phyloP scores from a whole-genome alignment of 2,888 invertebrate genomes.

The Macrosoma leucophasiata region DNA sequence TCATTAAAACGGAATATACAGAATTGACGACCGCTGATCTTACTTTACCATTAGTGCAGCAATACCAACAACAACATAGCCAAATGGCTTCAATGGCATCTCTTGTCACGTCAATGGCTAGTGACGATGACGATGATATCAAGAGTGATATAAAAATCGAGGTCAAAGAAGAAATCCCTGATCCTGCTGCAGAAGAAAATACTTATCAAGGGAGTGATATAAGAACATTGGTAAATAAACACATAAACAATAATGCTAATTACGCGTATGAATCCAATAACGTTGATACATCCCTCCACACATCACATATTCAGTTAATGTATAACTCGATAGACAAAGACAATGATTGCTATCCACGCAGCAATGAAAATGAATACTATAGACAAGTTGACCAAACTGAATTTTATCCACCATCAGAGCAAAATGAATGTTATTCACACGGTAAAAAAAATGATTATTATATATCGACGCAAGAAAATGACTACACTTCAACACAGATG shows the following conservation, averaged over 20 bases:
- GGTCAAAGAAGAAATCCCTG: constrained; percentile 44
- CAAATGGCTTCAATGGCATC: constrained; percentile 32
- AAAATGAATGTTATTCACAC: too few relatives aligned
- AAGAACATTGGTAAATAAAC: constrained; percentile 27
- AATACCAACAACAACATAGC: constrained; percentile 47
- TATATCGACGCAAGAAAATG: too few relatives aligned
- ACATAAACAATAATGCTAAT: constrained; percentile 33
- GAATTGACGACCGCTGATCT: constrained; percentile 65
- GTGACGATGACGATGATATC: too few relatives aligned
- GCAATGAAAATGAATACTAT: too few relatives aligned
- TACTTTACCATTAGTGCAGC: constrained; percentile 49
- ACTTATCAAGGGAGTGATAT: constrained; percentile 34
- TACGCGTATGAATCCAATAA: constrained; percentile 32
- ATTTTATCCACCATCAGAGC: too few relatives aligned
- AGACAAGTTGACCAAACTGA: too few relatives aligned
- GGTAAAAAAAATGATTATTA: too few relatives aligned
- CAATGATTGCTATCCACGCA: too few relatives aligned
- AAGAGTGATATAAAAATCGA: constrained; percentile 47
- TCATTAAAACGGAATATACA: constrained; percentile 62
- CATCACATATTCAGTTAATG: too few relatives aligned
- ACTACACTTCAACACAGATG: too few relatives aligned
- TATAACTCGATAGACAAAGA: too few relatives aligned
- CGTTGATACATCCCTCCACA: too few relatives aligned
- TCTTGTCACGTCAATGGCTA: constrained; percentile 27
- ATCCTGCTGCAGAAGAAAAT: constrained; percentile 37